These are phyloP conservation scores for Tyrophagus putrescentiae DNA, from an alignment of 1,140 invertebrate species.

Conservation along the genomic window DNA sequence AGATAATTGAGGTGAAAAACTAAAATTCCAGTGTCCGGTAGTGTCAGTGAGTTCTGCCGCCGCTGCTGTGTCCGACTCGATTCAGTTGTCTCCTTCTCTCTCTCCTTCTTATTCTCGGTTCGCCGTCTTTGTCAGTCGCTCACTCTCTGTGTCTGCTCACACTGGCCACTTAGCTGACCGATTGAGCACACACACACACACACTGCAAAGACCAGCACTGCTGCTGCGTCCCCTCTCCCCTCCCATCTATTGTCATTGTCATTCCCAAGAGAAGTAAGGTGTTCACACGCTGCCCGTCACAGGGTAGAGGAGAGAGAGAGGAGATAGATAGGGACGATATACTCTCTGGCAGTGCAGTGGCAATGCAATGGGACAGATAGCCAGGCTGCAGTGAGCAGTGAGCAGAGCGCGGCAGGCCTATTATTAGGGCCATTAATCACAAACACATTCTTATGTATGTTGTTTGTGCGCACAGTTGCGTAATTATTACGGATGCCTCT, in stretches of 20 bases:
- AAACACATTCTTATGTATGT: conserved; percentile 1
- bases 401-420: neutral
- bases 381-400: neutral
- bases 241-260: conserved; percentile 15
- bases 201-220: neutral
- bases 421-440: conserved; percentile 19
- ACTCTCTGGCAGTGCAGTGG: too few relatives aligned
- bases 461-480: too few relatives aligned
- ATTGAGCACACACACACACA: neutral
- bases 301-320: conserved; percentile 13
- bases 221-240: neutral
- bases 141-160: too few relatives aligned
- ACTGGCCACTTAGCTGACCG: neutral
- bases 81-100: too few relatives aligned
- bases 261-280: conserved; percentile 15
- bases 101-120: too few relatives aligned
- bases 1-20: too few relatives aligned
- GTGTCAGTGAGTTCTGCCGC: too few relatives aligned
- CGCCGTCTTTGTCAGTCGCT: too few relatives aligned
- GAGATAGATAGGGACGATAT: conserved; percentile 8
- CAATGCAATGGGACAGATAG: too few relatives aligned
- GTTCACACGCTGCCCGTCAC: conserved; percentile 14
- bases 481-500: conserved; percentile 12
- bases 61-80: too few relatives aligned
- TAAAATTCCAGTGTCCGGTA: too few relatives aligned